Evolutionary conservation across 1,140 invertebrate species (phyloP).

Genomic region (Penaeus japonicus): DNA sequence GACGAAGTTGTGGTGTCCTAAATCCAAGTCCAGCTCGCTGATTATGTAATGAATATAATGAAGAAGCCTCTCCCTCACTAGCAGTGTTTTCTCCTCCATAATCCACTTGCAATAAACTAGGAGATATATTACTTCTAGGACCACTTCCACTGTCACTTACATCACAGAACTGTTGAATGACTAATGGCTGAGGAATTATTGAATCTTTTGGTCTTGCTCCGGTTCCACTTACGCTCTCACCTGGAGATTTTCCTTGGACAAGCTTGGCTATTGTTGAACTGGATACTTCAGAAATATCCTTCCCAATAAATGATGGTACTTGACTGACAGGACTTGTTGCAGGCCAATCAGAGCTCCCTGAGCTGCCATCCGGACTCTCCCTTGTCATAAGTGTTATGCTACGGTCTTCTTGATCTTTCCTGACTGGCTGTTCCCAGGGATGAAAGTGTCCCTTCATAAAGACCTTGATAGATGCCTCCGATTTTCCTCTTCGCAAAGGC

Average conservation of each 20-base stretch:
- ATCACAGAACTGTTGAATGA: neutral
- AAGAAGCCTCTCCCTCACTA: slow-evolving; percentile 3
- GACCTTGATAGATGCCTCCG: neutral
- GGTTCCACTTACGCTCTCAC: neutral
- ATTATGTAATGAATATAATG: no score
- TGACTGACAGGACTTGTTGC: slow-evolving; percentile 23
- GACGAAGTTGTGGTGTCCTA: slow-evolving; percentile 18
- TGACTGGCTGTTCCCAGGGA: no score
- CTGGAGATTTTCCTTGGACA: neutral
- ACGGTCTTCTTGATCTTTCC: neutral
- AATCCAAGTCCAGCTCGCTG: neutral
- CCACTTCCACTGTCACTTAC: slow-evolving; percentile 21
- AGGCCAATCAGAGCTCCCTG: slow-evolving; percentile 37
- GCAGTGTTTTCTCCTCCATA: slow-evolving; percentile 22
- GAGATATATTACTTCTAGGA: slow-evolving; percentile 26
- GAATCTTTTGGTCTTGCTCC: slow-evolving; percentile 44
- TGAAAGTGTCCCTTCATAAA: no score
- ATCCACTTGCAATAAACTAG: slow-evolving; percentile 37
- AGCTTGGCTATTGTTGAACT: neutral
- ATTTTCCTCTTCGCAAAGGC: neutral
- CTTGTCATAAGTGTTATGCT: neutral
- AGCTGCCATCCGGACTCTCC: slow-evolving; percentile 49
- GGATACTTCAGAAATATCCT: neutral
- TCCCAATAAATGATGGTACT: neutral
- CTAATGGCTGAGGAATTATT: neutral